phyloP scores from a whole-genome alignment of 1,140 invertebrate species.

The Metopolophium dirhodum region DNA sequence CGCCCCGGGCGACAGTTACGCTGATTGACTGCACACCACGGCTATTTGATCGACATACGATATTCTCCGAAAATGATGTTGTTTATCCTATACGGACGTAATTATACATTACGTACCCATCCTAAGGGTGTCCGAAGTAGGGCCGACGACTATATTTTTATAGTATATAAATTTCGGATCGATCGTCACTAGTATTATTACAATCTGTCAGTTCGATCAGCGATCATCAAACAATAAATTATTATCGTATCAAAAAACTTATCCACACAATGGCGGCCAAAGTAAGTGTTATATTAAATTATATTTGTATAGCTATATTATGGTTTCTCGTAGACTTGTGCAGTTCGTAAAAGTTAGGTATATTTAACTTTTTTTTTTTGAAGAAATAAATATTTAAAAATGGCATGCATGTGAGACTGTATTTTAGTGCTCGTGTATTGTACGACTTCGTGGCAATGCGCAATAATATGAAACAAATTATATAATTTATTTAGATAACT shows the following conservation, averaged over 20 bases:
- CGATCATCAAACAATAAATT: not conserved
- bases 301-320: not conserved
- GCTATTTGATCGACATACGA: not conserved
- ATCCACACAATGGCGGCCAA: constrained; percentile 37
- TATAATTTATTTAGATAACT: not conserved
- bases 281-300: constrained; percentile 26
- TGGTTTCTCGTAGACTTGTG: not conserved
- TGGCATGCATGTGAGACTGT: not conserved
- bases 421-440: not conserved
- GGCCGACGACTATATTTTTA: not conserved
- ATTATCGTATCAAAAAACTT: not conserved
- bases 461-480: not conserved
- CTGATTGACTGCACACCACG: not conserved
- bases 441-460: not conserved
- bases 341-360: not conserved
- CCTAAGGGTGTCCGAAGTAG: constrained; percentile 48
- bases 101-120: constrained; percentile 29
- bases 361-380: not conserved
- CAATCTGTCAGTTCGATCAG: constrained; percentile 24
- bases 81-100: constrained; percentile 14
- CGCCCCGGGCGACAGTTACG: constrained; percentile 1
- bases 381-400: not conserved
- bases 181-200: not conserved
- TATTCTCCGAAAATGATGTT: constrained; percentile 32
- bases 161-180: constrained; percentile 43